Percentiles rank a stretch among this genome's conserved stretches.
These are phyloP conservation scores for Paramormyrops kingsleyae DNA, from an alignment of 2,113 vertebrate species.

Conservation along the genomic window DNA sequence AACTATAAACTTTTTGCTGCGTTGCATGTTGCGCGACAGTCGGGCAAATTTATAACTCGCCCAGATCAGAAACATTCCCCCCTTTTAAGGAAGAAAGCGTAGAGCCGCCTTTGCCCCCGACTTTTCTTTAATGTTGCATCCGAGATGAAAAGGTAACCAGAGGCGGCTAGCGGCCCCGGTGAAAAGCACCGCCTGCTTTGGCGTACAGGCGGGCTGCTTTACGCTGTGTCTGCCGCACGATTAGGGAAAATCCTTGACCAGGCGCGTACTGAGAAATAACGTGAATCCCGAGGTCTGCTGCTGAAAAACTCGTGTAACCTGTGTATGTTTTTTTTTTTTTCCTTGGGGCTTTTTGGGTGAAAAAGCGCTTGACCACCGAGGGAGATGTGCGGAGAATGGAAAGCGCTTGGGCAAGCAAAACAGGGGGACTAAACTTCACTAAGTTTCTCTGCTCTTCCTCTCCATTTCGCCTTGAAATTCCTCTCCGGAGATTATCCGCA, in stretches of 20 bases:
- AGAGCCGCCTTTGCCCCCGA: neutral
- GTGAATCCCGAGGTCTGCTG: neutral
- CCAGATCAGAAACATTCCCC: neutral
- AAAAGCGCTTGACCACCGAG: constrained; percentile 50
- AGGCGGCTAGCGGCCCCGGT: neutral
- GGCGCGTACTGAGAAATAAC: constrained; percentile 1
- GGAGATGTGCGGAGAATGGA: constrained; percentile 49
- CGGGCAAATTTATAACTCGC: neutral
- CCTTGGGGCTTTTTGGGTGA: constrained; percentile 36
- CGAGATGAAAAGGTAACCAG: neutral
- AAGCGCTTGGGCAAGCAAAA: constrained; percentile 58
- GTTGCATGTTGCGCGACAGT: neutral
- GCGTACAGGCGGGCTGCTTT: neutral
- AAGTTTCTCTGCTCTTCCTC: constrained; percentile 44
- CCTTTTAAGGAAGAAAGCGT: neutral
- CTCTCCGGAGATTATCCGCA: constrained; percentile 71
- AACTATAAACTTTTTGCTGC: neutral
- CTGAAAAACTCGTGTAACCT: constrained; percentile 4
- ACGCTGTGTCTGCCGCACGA: neutral
- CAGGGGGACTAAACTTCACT: constrained; percentile 49
- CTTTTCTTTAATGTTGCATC: neutral
- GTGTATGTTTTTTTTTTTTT: constrained; percentile 13
- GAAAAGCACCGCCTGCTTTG: neutral
- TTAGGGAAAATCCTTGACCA: constrained; percentile 21
- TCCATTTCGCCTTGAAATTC: constrained; percentile 64